A percentile compares a stretch with the other conserved stretches of the same genome.
Conservation (phyloP, 2,113 vertebrate species). For the Takifugu bimaculatus region DNA sequence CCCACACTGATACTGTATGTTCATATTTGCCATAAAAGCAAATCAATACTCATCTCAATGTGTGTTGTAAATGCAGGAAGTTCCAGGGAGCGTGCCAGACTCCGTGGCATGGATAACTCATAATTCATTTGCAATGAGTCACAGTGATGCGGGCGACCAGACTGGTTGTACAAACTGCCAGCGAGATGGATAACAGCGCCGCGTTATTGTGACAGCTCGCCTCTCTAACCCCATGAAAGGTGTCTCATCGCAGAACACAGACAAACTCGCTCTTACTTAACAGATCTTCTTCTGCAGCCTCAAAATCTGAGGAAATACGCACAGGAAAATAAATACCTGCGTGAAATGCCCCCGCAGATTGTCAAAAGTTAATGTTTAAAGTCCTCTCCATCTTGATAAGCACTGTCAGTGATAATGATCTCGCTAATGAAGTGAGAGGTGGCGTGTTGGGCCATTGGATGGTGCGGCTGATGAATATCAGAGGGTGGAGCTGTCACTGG, state of each 20-base stretch:
- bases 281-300: constrained; percentile 30
- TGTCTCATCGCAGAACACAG: constrained; percentile 31
- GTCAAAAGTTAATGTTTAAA: constrained; percentile 16
- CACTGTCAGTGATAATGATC: constrained; percentile 57
- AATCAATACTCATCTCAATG: constrained; percentile 46
- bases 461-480: constrained; percentile 61
- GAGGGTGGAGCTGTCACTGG: constrained; percentile 52
- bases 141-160: constrained; percentile 30
- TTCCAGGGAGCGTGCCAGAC: constrained; percentile 38
- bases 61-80: constrained; percentile 56
- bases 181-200: constrained; percentile 23
- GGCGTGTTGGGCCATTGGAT: constrained; percentile 46
- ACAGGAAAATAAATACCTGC: background rate
- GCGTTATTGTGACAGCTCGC: constrained; percentile 41
- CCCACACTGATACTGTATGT: constrained; percentile 10
- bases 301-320: constrained; percentile 38
- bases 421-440: constrained; percentile 65
- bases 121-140: constrained; percentile 41
- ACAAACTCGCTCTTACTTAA: constrained; percentile 51
- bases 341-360: constrained; percentile 8
- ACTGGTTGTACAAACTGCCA: constrained; percentile 44
- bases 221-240: constrained; percentile 46
- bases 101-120: constrained; percentile 55
- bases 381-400: constrained; percentile 54
- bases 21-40: background rate